Evolutionary conservation across 2,113 vertebrate genomes (phyloP), one percentile per base, ranked within the genome.

Genomic region (Pionites leucogaster): DNA sequence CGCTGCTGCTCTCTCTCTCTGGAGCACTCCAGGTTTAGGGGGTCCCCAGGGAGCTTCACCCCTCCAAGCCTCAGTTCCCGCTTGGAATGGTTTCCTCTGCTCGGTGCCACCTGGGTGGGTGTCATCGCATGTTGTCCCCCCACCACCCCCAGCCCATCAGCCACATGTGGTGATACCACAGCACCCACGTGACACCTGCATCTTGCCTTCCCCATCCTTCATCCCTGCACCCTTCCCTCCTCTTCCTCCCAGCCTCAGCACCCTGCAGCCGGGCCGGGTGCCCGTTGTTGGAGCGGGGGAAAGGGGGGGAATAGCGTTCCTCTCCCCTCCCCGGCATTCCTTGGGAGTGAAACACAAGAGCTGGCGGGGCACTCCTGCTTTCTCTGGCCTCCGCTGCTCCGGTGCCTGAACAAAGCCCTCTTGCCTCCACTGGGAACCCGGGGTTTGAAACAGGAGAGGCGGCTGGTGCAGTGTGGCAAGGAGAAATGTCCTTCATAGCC

Each of bases 281-380:
- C 95, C 95, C 75, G 2, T 49, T 4, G n/a, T 23, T n/a, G 57
- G 57, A 86, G 16, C 31, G 16, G 80, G 90, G 87, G 86, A 28
- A 62, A 57, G 62, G 62, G 81, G 87, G 64, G 39, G 39, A 89
- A n/a, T 81, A 72, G 81, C 1, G 27, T 62, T 90, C 85, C 88
- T 85, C 75, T 93, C 94, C 60, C 92, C 88, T 94, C 96, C 97
- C 96, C 92, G 79, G 97, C 96, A 97, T 98, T 98, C 97, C 97
- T 96, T 50, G 95, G 96, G 88, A 92, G 93, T 97, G 97, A 98
- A 97, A 84, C 93, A 96, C 95, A 95, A 93, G 96, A 92, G 96
- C 98, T 98, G 98, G 96, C 96, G 97, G 93, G 95, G 95, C 94
- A 96, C 63, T 90, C 84, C 85, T 91, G 93, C 92, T 95, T 95